phyloP scores from a whole-genome alignment of 2,113 vertebrate genomes.

The Platanista minor region DNA sequence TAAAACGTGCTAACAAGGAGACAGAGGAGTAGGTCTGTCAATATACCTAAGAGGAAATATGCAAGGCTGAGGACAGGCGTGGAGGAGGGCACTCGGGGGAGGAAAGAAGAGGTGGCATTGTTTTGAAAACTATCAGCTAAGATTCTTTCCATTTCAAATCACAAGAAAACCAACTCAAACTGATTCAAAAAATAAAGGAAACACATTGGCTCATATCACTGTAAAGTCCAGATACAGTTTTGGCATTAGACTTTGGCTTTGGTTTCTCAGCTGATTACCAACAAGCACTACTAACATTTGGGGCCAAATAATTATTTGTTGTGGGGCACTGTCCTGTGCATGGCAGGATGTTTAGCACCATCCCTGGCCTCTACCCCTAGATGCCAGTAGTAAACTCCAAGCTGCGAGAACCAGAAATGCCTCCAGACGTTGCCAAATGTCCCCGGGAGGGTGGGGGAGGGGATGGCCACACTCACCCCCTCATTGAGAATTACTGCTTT shows the following conservation, averaged over 20 bases:
- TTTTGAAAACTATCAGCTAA: background rate
- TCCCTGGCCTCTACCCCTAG: background rate
- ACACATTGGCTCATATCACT: background rate
- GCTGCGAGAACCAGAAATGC: background rate
- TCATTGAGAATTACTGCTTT: background rate
- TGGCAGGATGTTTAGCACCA: background rate
- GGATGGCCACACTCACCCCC: background rate
- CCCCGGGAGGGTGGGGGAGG: background rate
- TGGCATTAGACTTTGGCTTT: background rate
- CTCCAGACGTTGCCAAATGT: background rate
- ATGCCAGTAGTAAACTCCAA: too few relatives aligned
- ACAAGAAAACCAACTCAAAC: background rate
- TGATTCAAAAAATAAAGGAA: background rate
- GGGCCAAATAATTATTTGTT: background rate
- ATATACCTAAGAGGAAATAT: background rate
- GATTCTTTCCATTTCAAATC: background rate
- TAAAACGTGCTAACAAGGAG: background rate
- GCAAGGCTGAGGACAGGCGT: background rate
- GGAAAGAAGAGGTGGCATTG: background rate
- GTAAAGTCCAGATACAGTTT: background rate
- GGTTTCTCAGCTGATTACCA: background rate
- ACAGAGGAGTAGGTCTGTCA: background rate
- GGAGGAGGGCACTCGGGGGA: background rate
- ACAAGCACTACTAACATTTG: background rate
- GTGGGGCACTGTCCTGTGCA: background rate